Evolutionary conservation across 2,113 vertebrate genomes (phyloP), one percentile per base, ranked within the genome.

Genomic region (Trogon melanurus): DNA sequence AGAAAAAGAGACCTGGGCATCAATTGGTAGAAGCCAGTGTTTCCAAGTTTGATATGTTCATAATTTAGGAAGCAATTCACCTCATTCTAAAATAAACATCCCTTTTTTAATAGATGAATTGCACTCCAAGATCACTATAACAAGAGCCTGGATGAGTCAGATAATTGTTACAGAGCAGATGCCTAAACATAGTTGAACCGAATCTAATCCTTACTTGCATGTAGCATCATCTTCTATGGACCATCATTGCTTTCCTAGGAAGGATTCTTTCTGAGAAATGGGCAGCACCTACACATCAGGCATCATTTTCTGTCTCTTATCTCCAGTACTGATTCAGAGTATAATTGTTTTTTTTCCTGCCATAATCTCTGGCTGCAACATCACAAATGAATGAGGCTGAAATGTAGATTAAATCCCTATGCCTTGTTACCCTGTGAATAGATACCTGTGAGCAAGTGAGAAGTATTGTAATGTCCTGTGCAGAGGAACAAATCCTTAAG

Each of bases 281-380:
- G 13, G 29, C 16, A 71, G 65, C 12, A 61, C 11, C 26, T 80
- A 45, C 3, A 5, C 5, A 62, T 88, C 45, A 20, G 16, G 9
- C 5, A 17, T 32, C 20, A 57, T 89, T 60, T 83, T 56, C n/a
- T 73, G 6, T 47, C 38, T 61, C 34, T 62, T 54, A 45, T 75
- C 45, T 88, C 23, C 44, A 80, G 27, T 36, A 51, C 16, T 48
- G 50, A 83, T 41, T 69, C 38, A 57, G 18, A 4, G 3, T 74
- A 23, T 27, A 30, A 56, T 6, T 45, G 13, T 5, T n/a, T 29
- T 14, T 41, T 13, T 12, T 0, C 1, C 1, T 4, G 6, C 0
- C 14, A 32, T 12, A 5, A 1, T 64, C 30, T 72, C 25, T 18
- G 9, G 4, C n/a, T 73, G 86, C 64, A 65, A 22, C 19, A 38